Evolutionary conservation across 2,888 invertebrate species (phyloP), one percentile per base, ranked within the genome.

Genomic region (Mesorhabditis spiculigera): DNA sequence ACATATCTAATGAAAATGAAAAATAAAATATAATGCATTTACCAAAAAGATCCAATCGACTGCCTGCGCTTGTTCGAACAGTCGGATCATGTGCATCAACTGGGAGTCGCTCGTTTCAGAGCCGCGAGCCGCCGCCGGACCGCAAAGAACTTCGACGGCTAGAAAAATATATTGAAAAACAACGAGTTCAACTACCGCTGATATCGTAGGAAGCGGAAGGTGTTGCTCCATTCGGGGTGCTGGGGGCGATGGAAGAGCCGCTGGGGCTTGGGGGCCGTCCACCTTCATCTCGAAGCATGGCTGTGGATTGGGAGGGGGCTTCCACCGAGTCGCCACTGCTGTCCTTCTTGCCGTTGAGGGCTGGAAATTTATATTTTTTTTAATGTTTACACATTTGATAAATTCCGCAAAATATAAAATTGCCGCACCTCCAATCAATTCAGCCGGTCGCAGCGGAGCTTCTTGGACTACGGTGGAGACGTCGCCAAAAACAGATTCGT

Each of bases 21-120:
- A 43, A 65, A 42, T 65, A 63, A 10, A 16, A 63, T n/a, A 63
- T 8, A 16, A 10, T 3, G n/a, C 10, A 69, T 71, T 63, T 41
- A 79, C 79, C 70, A 82, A 63, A 63, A 78, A 81, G 4, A 81
- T 77, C 84, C 83, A 84, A 62, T 84, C 83, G 45, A 82, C 71
- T 5, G 81, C 71, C 5, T 73, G 73, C n/a, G 80, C 73, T 65
- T 77, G 72, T 5, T 73, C 74, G 66, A 84, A 79, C 6, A 78
- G 67, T 41, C 75, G 70, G 10, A 80, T 67, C 73, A 84, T 75
- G 63, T 73, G 68, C 8, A 72, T 69, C 28, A 80, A 65, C 63
- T 80, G 80, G 43, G 71, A 66, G 68, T 71, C 70, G 61, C 78
- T 75, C 42, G 70, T 67, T 6, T 69, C 13, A n/a, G 76, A 71